Evolutionary conservation across 2,888 invertebrate genomes (phyloP).

Genomic region (Agapetus fuscipes): DNA sequence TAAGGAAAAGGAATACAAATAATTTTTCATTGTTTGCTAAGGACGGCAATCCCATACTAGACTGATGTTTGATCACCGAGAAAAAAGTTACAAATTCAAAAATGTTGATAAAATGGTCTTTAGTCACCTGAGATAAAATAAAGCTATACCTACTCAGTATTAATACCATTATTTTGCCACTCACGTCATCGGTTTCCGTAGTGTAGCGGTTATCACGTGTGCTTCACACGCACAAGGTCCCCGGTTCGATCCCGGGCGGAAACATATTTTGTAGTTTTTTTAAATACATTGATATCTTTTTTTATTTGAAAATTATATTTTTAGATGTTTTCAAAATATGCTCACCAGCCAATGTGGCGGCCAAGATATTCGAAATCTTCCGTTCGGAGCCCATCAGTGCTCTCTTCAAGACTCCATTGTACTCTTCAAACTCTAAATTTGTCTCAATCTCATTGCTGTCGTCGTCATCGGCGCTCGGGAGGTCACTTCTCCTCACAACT

Average conservation of each 20-base stretch:
- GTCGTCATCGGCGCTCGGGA: background rate
- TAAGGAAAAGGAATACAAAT: no score
- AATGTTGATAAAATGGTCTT: no score
- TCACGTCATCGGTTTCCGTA: conserved; percentile 46
- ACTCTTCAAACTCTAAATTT: conserved; percentile 2
- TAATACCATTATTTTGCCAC: conserved; percentile 1
- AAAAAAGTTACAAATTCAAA: no score
- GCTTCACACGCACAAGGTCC: conserved; percentile 69
- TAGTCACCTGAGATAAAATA: no score
- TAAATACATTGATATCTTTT: background rate
- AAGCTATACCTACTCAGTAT: no score
- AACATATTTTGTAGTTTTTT: conserved; percentile 13
- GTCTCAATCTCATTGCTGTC: no score
- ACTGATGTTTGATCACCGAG: no score
- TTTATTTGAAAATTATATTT: background rate
- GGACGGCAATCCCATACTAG: no score
- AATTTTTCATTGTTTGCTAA: no score
- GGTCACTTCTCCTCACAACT: background rate
- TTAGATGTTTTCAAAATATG: background rate
- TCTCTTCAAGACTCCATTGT: conserved; percentile 5
- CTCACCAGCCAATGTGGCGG: conserved; percentile 50
- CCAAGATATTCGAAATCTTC: conserved; percentile 49
- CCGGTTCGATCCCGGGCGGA: conserved; percentile 48
- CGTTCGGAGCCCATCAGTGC: conserved; percentile 9
- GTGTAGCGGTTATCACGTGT: conserved; percentile 73